Evolutionary conservation across 2,113 vertebrate species (phyloP), one percentile per base, ranked within the genome.

Genomic region (Elephas maximus): DNA sequence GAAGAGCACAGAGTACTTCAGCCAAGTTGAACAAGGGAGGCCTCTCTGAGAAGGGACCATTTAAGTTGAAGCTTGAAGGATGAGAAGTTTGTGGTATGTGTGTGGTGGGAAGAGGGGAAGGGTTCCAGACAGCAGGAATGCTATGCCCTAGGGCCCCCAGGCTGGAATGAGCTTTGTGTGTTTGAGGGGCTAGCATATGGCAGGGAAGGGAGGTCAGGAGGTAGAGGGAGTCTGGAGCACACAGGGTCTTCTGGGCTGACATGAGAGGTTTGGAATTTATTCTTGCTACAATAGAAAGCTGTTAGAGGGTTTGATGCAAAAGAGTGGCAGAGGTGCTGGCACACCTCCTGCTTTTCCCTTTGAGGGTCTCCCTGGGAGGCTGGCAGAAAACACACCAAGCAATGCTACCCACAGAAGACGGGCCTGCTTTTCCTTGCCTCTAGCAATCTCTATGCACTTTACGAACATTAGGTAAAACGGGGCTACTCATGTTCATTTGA

Each of bases 401-500:
- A 11, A 18, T 71, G 17, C 15, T 57, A 12, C 65, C 60, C 51
- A 53, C 18, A 28, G 69, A 81, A 83, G 93, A 90, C 23, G 48
- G 92, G 57, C 73, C 79, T 1, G 24, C 15, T 90, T 24, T 37
- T 80, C 65, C 28, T 78, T 33, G 4, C 82, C 78, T 97, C 83
- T 76, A 53, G 48, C 51, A 82, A 82, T 95, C 44, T 65, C 86
- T 81, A 14, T 10, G 26, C 17, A 41, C 37, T 94, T 90, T 88
- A 63, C 9, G 18, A 87, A 83, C 33, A 60, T 30, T 53, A 69
- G 82, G 96, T 65, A 89, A 90, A 89, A 90, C 82, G 26, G 92
- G 91, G 85, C n/a, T 85, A 51, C 44, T 76, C 63, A 24, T 1
- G 3, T 67, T 53, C 44, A 15, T 17, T 24, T 77, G 78, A 78